Percentiles rank a stretch among this genome's conserved stretches.
Conservation (phyloP, 1,140 invertebrate species). For the Diorhabda elongata region DNA sequence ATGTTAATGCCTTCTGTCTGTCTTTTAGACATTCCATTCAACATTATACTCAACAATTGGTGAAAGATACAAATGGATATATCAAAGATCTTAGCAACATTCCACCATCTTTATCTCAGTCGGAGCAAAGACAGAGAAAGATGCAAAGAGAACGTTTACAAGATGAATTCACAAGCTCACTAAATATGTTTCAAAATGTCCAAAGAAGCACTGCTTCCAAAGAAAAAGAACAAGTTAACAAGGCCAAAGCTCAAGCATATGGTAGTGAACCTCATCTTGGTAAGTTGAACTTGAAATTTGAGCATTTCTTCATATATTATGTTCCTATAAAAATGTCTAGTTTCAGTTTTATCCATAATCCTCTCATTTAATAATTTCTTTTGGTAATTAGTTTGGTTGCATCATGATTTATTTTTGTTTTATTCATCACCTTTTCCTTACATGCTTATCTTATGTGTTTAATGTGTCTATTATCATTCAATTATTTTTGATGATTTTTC, state of each 20-base stretch:
- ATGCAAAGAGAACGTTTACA: constrained; percentile 88
- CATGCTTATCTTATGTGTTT: too few relatives aligned
- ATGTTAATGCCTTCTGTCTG: constrained; percentile 34
- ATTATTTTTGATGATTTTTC: too few relatives aligned
- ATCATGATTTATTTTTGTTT: too few relatives aligned
- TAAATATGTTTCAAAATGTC: constrained; percentile 82
- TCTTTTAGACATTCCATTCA: constrained; percentile 80
- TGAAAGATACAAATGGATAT: constrained; percentile 86
- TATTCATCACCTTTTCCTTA: too few relatives aligned
- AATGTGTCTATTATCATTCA: too few relatives aligned
- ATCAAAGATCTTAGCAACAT: constrained; percentile 74
- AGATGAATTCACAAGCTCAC: constrained; percentile 89
- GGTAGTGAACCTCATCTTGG: constrained; percentile 33
- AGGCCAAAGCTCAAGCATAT: constrained; percentile 54
- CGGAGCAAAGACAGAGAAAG: constrained; percentile 77
- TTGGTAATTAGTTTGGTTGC: too few relatives aligned
- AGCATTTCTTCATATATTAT: too few relatives aligned
- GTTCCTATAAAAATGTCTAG: too few relatives aligned
- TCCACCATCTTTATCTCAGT: constrained; percentile 47
- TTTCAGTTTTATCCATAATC: too few relatives aligned
- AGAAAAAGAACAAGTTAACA: constrained; percentile 75
- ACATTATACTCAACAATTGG: constrained; percentile 92
- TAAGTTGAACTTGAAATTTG: constrained; percentile 18
- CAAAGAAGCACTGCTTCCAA: constrained; percentile 79
- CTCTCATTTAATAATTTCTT: too few relatives aligned